Conservation (phyloP, 2,113 vertebrate genomes). For the Neolamprologus tretocephalus region DNA sequence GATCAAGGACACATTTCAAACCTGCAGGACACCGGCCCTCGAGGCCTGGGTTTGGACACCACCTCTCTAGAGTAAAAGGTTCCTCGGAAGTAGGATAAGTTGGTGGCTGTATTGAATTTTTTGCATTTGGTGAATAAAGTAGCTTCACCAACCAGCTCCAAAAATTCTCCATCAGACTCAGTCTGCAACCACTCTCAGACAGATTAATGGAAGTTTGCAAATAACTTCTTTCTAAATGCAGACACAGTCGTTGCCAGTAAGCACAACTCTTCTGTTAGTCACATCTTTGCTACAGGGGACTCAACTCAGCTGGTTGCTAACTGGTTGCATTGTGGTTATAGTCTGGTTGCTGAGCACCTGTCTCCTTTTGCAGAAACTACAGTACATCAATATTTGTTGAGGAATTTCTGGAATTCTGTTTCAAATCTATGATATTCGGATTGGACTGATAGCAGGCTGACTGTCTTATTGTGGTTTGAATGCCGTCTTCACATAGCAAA, state of each 20-base stretch:
- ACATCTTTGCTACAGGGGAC: neutral
- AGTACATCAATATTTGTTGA: neutral
- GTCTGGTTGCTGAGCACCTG: neutral
- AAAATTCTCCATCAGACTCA: neutral
- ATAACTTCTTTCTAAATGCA: neutral
- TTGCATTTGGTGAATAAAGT: neutral
- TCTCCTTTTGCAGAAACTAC: neutral
- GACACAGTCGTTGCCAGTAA: rapidly evolving
- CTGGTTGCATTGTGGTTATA: neutral
- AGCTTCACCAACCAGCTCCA: neutral
- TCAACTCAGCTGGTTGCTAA: neutral
- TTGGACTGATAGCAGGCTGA: neutral
- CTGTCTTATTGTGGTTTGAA: neutral
- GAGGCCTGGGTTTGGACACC: neutral
- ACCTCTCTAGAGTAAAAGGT: neutral
- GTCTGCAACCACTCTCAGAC: neutral
- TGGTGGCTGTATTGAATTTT: neutral
- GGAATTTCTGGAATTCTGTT: neutral
- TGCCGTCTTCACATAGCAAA: neutral
- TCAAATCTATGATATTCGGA: neutral
- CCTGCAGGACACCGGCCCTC: neutral
- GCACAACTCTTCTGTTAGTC: neutral
- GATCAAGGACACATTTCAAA: neutral
- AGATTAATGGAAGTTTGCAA: neutral
- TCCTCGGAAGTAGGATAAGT: neutral